Evolutionary conservation across 2,797 vertebrate species (phyloP), one percentile per base, ranked within the genome.

Genomic region (Microhierax caerulescens): DNA sequence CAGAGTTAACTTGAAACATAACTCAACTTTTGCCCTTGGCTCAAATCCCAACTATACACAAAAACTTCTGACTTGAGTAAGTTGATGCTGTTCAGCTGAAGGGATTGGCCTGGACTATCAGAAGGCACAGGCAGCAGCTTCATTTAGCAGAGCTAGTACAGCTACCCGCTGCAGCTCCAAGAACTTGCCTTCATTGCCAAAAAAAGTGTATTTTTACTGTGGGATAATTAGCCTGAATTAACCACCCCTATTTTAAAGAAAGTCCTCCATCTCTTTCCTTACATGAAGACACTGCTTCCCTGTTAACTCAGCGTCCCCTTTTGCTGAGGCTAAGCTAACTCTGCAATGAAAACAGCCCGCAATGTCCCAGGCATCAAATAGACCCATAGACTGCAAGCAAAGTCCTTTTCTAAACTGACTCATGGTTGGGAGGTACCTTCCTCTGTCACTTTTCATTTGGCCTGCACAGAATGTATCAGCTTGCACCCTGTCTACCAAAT

Each of bases 161-260:
- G 63, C 80, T 89, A 25, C 54, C 21, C 13, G 0, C 39, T 70
- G 72, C 87, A 91, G 75, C 87, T 91, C 75, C 89, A 69, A 72
- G 28, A 70, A 32, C 69, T 69, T 81, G 53, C 32, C 56, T 86
- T 88, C 69, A 91, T 88, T 93, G 95, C 96, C 93, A 96, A 97
- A 96, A 95, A 97, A 95, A 91, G 94, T 93, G 94, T 91, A 90
- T 63, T 95, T 95, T 86, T 92, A 88, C 73, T 75, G 50, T 65
- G 32, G 18, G n/a, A 54, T 84, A 94, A 95, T 95, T 86, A 90
- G 54, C 25, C 30, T 45, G 57, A 78, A 91, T 94, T 91, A 89
- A 68, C 48, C 27, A 47, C 36, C 76, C 69, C 80, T 89, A 65
- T 85, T 87, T 90, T 37, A 93, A 92, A 73, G 39, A 63, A 86